These are phyloP conservation scores for Noctuana brunneofusca DNA, from an alignment of 2,888 invertebrate genomes.

Conservation along the genomic window DNA sequence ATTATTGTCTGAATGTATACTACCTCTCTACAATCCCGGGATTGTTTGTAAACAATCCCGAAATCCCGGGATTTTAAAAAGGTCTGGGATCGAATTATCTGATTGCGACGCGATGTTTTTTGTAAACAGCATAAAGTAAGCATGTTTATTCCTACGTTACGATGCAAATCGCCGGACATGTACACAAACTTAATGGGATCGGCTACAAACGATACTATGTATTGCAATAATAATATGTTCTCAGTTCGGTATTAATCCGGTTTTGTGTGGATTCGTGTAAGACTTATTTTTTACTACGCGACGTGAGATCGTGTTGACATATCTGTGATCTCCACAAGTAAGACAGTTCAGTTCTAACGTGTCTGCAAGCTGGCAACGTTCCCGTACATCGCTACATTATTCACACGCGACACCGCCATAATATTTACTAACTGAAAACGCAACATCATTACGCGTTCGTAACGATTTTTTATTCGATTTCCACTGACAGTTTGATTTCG, in stretches of 20 bases:
- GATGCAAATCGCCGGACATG: slow-evolving; percentile 40
- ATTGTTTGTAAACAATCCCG: too few relatives aligned
- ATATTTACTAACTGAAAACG: slow-evolving; percentile 23
- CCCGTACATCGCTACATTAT: not conserved
- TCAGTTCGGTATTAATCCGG: slow-evolving; percentile 1
- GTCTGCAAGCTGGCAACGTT: slow-evolving; percentile 14
- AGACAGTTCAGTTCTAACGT: not conserved
- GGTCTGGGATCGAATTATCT: too few relatives aligned
- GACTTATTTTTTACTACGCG: not conserved
- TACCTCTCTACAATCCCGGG: too few relatives aligned
- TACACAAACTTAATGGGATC: slow-evolving; percentile 35
- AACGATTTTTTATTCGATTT: not conserved
- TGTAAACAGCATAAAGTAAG: slow-evolving; percentile 50
- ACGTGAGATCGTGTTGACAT: slow-evolving; percentile 13
- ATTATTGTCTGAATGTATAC: too few relatives aligned
- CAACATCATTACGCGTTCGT: slow-evolving; percentile 7
- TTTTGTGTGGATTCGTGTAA: slow-evolving; percentile 8
- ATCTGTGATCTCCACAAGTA: not conserved
- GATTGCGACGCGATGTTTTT: slow-evolving; percentile 43
- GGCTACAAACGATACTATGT: slow-evolving; percentile 16
- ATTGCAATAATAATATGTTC: slow-evolving; percentile 1
- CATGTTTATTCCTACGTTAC: slow-evolving; percentile 43
- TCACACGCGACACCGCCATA: slow-evolving; percentile 6
- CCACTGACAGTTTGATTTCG: not conserved
- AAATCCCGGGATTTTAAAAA: too few relatives aligned